phyloP scores from a whole-genome alignment of 1,140 invertebrate genomes.

The Plodia interpunctella region DNA sequence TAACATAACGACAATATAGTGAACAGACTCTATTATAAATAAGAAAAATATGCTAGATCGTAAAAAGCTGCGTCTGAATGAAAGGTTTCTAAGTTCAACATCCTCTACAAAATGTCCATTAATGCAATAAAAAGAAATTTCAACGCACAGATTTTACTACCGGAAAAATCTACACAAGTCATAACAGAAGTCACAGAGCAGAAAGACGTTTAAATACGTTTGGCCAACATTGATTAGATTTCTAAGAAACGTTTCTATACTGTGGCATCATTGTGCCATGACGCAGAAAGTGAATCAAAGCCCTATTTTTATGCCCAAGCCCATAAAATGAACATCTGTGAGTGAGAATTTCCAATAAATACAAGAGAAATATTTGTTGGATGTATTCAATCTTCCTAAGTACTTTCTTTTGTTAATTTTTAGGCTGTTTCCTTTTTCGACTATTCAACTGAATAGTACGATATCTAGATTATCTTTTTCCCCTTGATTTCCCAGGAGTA shows the following conservation, averaged over 20 bases:
- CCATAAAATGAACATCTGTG: conserved; percentile 7
- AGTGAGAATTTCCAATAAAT: neutral
- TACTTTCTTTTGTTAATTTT: no score
- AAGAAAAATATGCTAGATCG: neutral
- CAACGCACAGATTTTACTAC: conserved; percentile 10
- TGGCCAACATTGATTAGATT: neutral
- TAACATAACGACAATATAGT: no score
- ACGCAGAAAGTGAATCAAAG: neutral
- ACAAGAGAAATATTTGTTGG: neutral
- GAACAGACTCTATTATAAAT: no score
- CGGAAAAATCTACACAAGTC: conserved; percentile 12
- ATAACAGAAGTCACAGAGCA: conserved; percentile 9
- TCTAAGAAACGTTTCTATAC: neutral
- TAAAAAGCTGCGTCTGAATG: neutral
- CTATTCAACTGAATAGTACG: no score
- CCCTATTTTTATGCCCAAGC: neutral
- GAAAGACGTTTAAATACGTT: neutral
- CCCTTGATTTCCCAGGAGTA: no score
- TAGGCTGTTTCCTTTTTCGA: no score
- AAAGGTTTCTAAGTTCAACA: neutral
- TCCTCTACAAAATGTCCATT: conserved; percentile 5
- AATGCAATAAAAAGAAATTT: conserved; percentile 10
- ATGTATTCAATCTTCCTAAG: no score
- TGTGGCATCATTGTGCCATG: neutral
- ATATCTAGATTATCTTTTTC: no score